Conservation (phyloP, 2,797 vertebrate species). For the Sebastes hopkinsi region DNA sequence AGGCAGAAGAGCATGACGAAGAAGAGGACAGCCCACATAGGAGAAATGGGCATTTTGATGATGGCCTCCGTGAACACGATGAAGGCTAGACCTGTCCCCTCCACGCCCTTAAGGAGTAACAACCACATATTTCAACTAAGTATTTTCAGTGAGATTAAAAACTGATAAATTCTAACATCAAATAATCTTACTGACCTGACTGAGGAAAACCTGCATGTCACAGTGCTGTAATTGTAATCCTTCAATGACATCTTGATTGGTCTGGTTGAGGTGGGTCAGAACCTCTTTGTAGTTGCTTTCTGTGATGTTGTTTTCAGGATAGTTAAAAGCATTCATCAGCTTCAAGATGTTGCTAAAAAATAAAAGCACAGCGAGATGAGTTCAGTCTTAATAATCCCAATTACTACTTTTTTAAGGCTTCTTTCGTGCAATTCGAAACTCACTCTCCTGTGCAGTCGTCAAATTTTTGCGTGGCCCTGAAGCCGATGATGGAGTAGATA, state of each 20-base stretch:
- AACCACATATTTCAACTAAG: background rate
- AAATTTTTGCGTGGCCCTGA: constrained; percentile 89
- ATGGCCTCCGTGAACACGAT: constrained; percentile 98
- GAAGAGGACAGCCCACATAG: constrained; percentile 93
- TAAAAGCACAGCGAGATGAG: background rate
- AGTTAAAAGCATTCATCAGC: constrained; percentile 88
- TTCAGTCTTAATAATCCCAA: background rate
- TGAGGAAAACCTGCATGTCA: constrained; percentile 84
- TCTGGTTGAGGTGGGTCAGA: constrained; percentile 77
- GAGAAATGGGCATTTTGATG: constrained; percentile 93
- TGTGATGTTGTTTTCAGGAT: constrained; percentile 87
- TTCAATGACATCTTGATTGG: constrained; percentile 60
- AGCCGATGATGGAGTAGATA: constrained; percentile 95
- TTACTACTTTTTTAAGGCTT: rapidly evolving
- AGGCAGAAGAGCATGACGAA: constrained; percentile 97
- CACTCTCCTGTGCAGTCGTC: constrained; percentile 88
- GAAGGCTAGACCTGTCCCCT: constrained; percentile 95
- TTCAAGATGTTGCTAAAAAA: constrained; percentile 88
- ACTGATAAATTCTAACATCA: background rate
- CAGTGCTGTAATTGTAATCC: constrained; percentile 83
- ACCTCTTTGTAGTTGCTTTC: constrained; percentile 82
- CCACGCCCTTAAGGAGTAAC: constrained; percentile 85
- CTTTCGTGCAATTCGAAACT: constrained; percentile 34
- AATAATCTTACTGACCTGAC: constrained; percentile 78
- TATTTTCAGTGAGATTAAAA: background rate